A percentile compares a stretch with the other conserved stretches of the same genome.
phyloP scores from a whole-genome alignment of 2,113 vertebrate genomes.

The Macrotis lagotis region DNA sequence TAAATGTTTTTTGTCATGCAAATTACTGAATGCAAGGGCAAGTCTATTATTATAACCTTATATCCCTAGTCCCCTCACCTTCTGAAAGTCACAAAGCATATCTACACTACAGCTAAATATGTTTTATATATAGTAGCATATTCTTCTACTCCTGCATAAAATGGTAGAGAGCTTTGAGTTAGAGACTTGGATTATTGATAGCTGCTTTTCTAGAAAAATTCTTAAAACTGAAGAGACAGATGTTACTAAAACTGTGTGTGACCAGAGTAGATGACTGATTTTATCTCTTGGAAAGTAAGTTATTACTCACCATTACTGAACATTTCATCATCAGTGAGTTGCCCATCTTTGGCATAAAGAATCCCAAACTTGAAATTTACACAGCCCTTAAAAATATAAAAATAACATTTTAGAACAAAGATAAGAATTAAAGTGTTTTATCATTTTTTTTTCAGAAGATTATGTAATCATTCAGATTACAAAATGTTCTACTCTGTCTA shows the following conservation, averaged over 20 bases:
- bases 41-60: background rate
- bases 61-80: background rate
- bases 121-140: background rate
- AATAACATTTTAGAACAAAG: constrained; percentile 35
- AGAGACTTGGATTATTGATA: background rate
- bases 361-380: constrained; percentile 99
- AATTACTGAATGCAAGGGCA: background rate
- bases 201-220: background rate
- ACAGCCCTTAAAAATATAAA: constrained; percentile 88
- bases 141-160: background rate
- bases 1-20: background rate
- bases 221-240: background rate
- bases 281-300: background rate
- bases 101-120: background rate
- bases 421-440: background rate
- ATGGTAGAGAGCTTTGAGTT: background rate
- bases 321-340: constrained; percentile 99
- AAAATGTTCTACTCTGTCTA: background rate
- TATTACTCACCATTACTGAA: constrained; percentile 94
- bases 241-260: background rate
- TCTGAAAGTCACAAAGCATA: background rate
- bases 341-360: constrained; percentile 97
- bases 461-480: background rate
- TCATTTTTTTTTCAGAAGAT: background rate
- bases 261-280: background rate